Evolutionary conservation across 2,113 vertebrate genomes (phyloP), one percentile per base, ranked within the genome.

Genomic region (Carlito syrichta): DNA sequence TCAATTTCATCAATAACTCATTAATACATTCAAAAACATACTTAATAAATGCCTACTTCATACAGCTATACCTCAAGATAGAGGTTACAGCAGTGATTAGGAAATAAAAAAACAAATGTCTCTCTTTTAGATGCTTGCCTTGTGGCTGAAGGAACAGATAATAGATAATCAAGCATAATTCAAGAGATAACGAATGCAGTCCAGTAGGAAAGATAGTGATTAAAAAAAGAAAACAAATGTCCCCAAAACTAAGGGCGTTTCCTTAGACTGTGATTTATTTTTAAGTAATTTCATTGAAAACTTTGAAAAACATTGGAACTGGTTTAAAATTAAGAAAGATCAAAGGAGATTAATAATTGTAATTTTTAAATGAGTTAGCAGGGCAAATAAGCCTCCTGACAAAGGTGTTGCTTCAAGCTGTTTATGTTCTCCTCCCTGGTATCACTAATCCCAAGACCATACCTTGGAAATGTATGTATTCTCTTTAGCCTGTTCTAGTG

Each of bases 261-360:
- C 23, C 32, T 82, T 63, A 85, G 96, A 62, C 3, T 38, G 20
- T 87, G 7, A 76, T 50, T 54, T 87, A 43, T 54, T 95, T 77
- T 58, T 2, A 92, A 76, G 50, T 35, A 43, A 87, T 58, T 83
- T 95, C 3, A 0, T 16, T 95, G 84, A 81, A 79, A 87, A 74
- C 9, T 66, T 19, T 56, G 35, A 91, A 89, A 81, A 27, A 81
- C 91, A 93, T 89, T 68, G 7, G 17, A 79, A 71, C 52, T 66
- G 8, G 8, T 68, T 93, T 81, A 95, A 88, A 95, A 92, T 92
- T 82, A 85, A 84, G 19, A 68, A 78, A 83, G 30, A 78, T 43
- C 7, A 27, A 84, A 50, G 50, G 2, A 50, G 91, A 60, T 66
- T 90, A 85, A 92, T 8, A 71, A 78, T 23, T 78, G 8, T 74